Percentiles rank a stretch among this genome's conserved stretches.
Evolutionary conservation across 30 jellyfish, hydroid and myxozoan species (phyloP).

Genomic region (Hydractinia symbiolongicarpus): DNA sequence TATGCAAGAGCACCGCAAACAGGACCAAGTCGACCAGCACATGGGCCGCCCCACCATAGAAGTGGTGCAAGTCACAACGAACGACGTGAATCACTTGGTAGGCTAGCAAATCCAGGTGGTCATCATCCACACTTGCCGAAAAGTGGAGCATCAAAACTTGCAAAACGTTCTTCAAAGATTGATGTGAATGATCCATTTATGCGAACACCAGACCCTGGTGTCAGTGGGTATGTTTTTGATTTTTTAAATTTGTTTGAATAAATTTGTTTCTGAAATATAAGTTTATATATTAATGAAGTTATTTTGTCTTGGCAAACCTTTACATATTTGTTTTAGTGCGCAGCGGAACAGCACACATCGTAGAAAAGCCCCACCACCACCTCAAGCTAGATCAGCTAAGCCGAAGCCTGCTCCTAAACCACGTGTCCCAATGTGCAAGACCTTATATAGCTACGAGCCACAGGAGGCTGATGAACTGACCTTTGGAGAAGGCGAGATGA

Average conservation of each 20-base stretch:
- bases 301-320: not conserved
- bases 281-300: conserved; percentile 28
- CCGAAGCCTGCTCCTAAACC: conserved; percentile 95
- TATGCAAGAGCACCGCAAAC: conserved; percentile 21
- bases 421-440: conserved; percentile 61
- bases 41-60: conserved; percentile 7
- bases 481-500: conserved; percentile 66
- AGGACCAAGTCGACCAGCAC: not conserved
- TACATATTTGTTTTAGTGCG: conserved; percentile 13
- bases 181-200: conserved; percentile 58
- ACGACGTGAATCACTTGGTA: conserved; percentile 66
- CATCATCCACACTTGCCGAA: conserved; percentile 80
- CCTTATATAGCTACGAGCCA: conserved; percentile 86
- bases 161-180: conserved; percentile 47
- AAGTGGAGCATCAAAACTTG: conserved; percentile 82
- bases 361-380: conserved; percentile 71
- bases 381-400: conserved; percentile 67
- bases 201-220: conserved; percentile 97
- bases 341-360: conserved; percentile 50
- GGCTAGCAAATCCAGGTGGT: conserved; percentile 46
- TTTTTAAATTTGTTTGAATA: not conserved
- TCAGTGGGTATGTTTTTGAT: conserved; percentile 73
- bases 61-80: not conserved
- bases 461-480: conserved; percentile 95
- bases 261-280: not conserved